Evolutionary conservation across 2,888 invertebrate genomes (phyloP).

Genomic region (Odontocolon sp.): DNA sequence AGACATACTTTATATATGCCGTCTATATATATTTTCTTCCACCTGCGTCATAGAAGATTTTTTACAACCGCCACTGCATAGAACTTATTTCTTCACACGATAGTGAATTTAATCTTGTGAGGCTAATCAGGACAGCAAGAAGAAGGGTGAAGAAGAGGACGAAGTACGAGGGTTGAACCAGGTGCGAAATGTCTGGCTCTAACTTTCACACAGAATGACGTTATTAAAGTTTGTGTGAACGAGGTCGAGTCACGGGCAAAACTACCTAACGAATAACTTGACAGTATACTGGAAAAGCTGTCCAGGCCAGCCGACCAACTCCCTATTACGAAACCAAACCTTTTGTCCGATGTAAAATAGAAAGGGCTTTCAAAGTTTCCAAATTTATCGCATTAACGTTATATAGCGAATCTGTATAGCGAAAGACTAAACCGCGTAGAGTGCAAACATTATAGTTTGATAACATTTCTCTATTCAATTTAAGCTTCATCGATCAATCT

Average conservation of each 20-base stretch:
- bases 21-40: too few species aligned
- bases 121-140: background rate
- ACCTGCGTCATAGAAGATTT: background rate
- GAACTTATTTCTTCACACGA: constrained; percentile 1
- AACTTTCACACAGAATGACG: constrained; percentile 28
- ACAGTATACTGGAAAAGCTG: constrained; percentile 48
- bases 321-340: background rate
- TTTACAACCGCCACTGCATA: background rate
- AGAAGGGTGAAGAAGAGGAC: background rate
- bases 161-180: background rate
- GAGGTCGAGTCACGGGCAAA: background rate
- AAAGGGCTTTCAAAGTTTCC: constrained; percentile 28
- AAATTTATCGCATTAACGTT: constrained; percentile 24
- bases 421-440: background rate
- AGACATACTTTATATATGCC: too few species aligned
- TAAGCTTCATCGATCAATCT: background rate
- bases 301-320: constrained; percentile 29
- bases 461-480: background rate
- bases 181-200: constrained; percentile 27
- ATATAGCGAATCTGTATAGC: too few species aligned
- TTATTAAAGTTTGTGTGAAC: constrained; percentile 52
- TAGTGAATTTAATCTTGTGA: constrained; percentile 1
- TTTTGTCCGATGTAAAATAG: constrained; percentile 24
- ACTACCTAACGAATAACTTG: constrained; percentile 34
- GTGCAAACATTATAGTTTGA: background rate